phyloP scores from a whole-genome alignment of 2,888 invertebrate genomes.

The Heliothis peltigera region DNA sequence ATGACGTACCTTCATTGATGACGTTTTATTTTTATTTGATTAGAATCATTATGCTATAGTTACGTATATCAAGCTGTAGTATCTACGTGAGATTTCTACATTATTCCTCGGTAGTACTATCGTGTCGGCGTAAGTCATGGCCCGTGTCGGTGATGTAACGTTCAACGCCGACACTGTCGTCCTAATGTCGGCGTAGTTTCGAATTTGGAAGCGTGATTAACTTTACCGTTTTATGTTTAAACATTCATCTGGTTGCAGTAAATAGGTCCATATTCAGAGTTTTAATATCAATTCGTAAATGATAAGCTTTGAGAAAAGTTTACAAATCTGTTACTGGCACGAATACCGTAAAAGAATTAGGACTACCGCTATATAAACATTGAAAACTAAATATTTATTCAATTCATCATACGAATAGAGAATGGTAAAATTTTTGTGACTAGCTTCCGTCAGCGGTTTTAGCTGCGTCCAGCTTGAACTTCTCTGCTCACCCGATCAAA shows the following conservation, averaged over 20 bases:
- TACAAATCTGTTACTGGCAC: not conserved
- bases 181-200: conserved; percentile 28
- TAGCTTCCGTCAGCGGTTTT: no score
- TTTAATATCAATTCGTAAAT: conserved; percentile 18
- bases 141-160: conserved; percentile 47
- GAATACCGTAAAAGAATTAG: conserved; percentile 13
- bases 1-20: conserved; percentile 12
- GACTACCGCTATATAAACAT: conserved; percentile 20
- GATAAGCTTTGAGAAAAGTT: conserved; percentile 5
- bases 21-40: conserved; percentile 13
- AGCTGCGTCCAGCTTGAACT: no score
- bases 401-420: conserved; percentile 7
- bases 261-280: conserved; percentile 4
- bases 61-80: conserved; percentile 14
- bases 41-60: no score
- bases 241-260: not conserved
- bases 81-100: conserved; percentile 6
- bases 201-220: conserved; percentile 45
- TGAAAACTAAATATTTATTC: conserved; percentile 21
- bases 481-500: no score
- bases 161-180: conserved; percentile 22
- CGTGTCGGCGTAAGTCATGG: conserved; percentile 15
- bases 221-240: conserved; percentile 6
- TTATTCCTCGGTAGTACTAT: conserved; percentile 14
- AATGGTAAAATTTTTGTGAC: conserved; percentile 13